Evolutionary conservation across 64 coral and sea anemone genomes (phyloP).

Genomic region (Stichodactyla mertensii): DNA sequence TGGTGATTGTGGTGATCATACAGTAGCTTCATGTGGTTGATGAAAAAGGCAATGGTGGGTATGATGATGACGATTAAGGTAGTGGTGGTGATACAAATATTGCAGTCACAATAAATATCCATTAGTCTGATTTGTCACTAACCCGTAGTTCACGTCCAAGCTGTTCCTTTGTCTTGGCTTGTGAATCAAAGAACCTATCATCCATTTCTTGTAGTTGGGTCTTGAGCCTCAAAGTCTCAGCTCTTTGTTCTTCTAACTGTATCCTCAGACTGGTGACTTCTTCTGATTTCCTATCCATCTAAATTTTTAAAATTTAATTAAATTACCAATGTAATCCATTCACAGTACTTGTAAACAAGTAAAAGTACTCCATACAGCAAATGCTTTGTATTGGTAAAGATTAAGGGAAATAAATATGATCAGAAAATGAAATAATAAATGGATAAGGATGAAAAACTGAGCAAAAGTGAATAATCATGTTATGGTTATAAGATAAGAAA

Average conservation of each 20-base stretch:
- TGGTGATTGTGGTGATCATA: too few species aligned
- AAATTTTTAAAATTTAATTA: background rate
- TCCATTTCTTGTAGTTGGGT: conserved; percentile 99
- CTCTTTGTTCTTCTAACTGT: conserved; percentile 90
- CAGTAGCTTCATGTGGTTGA: too few species aligned
- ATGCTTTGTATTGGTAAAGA: too few species aligned
- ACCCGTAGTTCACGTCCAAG: conserved; percentile 83
- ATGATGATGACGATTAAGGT: background rate
- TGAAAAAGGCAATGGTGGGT: background rate
- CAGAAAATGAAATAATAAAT: too few species aligned
- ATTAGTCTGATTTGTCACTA: background rate
- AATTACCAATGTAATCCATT: background rate
- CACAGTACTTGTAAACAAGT: too few species aligned
- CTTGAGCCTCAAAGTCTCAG: conserved; percentile 65
- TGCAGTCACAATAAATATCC: too few species aligned
- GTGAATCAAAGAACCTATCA: conserved; percentile 91
- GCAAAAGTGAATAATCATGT: too few species aligned
- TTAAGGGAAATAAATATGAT: too few species aligned
- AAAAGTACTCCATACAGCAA: too few species aligned
- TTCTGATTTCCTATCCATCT: conserved; percentile 87
- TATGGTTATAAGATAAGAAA: too few species aligned
- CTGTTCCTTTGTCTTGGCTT: conserved; percentile 93
- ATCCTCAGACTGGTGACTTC: conserved; percentile 69
- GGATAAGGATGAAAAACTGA: too few species aligned
- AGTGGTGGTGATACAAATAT: background rate